phyloP scores from a whole-genome alignment of 2,797 vertebrate genomes.

The Sparus aurata region DNA sequence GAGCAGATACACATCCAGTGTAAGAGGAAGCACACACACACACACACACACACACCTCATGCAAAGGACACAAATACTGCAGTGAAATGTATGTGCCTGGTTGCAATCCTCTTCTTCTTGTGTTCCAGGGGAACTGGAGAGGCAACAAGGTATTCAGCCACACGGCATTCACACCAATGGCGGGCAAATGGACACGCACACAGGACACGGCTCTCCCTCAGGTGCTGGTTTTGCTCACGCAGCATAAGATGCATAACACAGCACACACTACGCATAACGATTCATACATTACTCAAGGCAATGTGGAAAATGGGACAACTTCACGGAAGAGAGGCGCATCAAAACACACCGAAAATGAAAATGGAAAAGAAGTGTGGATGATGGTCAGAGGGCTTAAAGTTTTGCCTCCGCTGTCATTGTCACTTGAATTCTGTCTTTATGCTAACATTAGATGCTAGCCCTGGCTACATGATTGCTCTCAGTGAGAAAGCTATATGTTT shows the following conservation, averaged over 20 bases:
- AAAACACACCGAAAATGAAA: constrained; percentile 12
- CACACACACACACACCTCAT: not conserved
- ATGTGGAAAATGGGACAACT: constrained; percentile 39
- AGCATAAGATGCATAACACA: constrained; percentile 46
- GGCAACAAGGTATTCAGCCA: constrained; percentile 92
- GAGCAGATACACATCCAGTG: constrained; percentile 99
- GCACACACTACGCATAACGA: constrained; percentile 42
- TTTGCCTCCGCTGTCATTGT: not conserved
- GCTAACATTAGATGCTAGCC: no score
- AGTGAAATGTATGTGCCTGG: not conserved
- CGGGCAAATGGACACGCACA: constrained; percentile 91
- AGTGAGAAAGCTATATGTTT: no score
- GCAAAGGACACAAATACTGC: not conserved
- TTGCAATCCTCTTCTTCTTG: constrained; percentile 17
- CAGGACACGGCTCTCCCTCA: constrained; percentile 87
- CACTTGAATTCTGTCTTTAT: no score
- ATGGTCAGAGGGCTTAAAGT: constrained; percentile 9
- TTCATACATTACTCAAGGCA: constrained; percentile 34
- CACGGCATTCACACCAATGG: constrained; percentile 90
- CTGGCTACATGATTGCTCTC: no score
- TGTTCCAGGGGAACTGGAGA: constrained; percentile 95
- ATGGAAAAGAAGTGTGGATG: not conserved
- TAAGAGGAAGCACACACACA: constrained; percentile 81
- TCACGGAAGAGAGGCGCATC: not conserved
- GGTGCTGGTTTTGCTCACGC: constrained; percentile 74